Base-by-base conservation (phyloP, 2,113 vertebrate genomes). In the Oreochromis niloticus region DNA sequence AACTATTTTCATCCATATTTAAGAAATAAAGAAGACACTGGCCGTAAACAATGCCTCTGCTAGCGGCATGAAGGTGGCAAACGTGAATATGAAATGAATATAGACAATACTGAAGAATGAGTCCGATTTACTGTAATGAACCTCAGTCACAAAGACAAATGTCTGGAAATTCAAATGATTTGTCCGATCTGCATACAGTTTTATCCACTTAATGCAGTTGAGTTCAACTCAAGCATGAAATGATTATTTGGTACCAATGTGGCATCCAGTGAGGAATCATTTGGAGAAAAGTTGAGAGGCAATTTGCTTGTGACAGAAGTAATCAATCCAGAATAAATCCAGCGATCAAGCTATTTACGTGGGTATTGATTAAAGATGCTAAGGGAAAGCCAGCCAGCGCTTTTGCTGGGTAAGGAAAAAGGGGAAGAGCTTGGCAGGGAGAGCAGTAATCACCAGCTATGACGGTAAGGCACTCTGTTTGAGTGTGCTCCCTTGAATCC, bases 311-410 rank as follows among this genome's bases (percentile, higher is more conserved):
- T 32, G 78, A 78, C 73, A 80, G 83, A 90, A 46, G 46, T 85
- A 79, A 91, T 95, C 79, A 88, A 92, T 89, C 73, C 48, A 57
- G 80, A 79, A 83, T 86, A 85, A 81, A 87, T 87, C 73, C 68
- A 80, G 89, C 84, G 88, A 94, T 87, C 81, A 81, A 88, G 82
- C 87, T 82, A 87, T 94, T 94, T 91, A 92, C 14, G 68, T 61
- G 6, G 2, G 1, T 91, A 93, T 95, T 87, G 94, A 95, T 94
- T 90, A 82, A 30, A 90, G 84, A 90, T 83, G 83, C 81, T 57
- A 80, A 48, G 82, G 83, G 9, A 63, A 78, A 82, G 80, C 81
- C 9, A 75, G 56, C 63, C 22, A 6, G 16, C 13, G 10, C 79
- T 89, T 89, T 59, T 91, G 92, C 75, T 6, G 12, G 14, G 82